Percentiles rank a stretch among this genome's conserved stretches.
phyloP scores from a whole-genome alignment of 2,113 vertebrate species.

The Cygnus atratus region DNA sequence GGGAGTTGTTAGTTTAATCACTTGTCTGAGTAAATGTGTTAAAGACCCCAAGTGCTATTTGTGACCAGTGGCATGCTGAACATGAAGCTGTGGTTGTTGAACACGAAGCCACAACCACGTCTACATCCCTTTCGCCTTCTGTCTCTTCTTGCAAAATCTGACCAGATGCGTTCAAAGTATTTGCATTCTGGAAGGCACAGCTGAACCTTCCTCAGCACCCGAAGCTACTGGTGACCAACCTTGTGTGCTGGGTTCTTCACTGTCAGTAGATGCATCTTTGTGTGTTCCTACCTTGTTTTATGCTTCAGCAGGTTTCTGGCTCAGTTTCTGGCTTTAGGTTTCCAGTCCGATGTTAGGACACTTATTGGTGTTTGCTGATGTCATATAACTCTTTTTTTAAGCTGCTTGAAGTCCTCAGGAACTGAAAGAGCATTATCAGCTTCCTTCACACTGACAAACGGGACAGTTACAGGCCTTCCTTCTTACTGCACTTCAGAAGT shows the following conservation, averaged over 20 bases:
- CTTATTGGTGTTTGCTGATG: neutral
- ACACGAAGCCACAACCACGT: neutral
- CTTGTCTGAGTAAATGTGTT: neutral
- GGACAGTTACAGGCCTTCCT: neutral
- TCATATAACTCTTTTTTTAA: neutral
- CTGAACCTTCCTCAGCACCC: neutral
- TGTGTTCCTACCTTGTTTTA: neutral
- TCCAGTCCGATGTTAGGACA: neutral
- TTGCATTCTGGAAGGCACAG: neutral
- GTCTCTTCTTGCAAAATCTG: neutral
- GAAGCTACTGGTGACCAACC: neutral
- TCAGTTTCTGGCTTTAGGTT: neutral
- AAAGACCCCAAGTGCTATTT: neutral
- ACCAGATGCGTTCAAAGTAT: neutral
- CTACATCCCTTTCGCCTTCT: neutral
- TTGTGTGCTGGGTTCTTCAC: neutral
- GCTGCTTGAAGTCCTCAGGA: neutral
- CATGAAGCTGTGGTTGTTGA: too few relatives aligned
- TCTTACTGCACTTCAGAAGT: neutral
- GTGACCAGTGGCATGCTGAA: neutral
- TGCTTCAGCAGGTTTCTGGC: neutral
- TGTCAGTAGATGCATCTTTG: neutral
- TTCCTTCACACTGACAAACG: neutral
- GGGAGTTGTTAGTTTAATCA: neutral
- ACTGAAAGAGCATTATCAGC: conserved; percentile 33